Percentiles rank a stretch among this genome's conserved stretches.
These are phyloP conservation scores for Pyrocephalus nanus DNA, from an alignment of 2,797 vertebrate genomes.

Conservation along the genomic window DNA sequence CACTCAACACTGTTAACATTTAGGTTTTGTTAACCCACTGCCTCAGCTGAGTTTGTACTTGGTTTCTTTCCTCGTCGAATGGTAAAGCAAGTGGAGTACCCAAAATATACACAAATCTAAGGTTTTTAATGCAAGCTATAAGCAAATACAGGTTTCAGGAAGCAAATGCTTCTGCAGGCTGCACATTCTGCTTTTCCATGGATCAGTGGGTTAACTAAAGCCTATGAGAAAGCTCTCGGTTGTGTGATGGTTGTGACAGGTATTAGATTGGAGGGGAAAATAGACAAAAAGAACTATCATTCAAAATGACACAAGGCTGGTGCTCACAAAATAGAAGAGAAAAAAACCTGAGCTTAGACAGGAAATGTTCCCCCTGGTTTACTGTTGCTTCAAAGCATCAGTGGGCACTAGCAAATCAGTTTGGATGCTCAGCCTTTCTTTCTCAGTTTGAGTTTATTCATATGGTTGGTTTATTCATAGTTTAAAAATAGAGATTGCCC, in stretches of 20 bases:
- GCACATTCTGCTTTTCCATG: conserved; percentile 24
- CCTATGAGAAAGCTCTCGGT: background rate
- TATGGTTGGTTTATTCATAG: background rate
- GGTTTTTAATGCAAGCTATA: background rate
- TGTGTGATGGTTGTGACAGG: conserved; percentile 20
- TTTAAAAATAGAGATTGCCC: fast-evolving
- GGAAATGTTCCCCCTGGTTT: background rate
- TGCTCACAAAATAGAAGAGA: background rate
- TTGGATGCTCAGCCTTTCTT: background rate
- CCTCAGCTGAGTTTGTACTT: background rate
- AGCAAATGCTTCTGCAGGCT: background rate
- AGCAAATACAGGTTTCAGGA: background rate
- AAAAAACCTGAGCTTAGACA: background rate
- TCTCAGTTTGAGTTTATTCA: background rate
- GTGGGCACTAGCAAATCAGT: background rate
- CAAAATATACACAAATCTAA: background rate
- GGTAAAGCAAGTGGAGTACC: background rate
- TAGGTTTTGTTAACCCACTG: background rate
- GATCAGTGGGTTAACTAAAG: conserved; percentile 46
- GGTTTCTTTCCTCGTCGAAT: background rate
- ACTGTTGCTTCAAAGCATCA: background rate
- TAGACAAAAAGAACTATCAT: conserved; percentile 14
- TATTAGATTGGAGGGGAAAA: conserved; percentile 26
- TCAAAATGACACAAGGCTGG: background rate
- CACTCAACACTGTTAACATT: conserved; percentile 8